Conservation (phyloP, 2,888 invertebrate genomes). For the Troides helena region DNA sequence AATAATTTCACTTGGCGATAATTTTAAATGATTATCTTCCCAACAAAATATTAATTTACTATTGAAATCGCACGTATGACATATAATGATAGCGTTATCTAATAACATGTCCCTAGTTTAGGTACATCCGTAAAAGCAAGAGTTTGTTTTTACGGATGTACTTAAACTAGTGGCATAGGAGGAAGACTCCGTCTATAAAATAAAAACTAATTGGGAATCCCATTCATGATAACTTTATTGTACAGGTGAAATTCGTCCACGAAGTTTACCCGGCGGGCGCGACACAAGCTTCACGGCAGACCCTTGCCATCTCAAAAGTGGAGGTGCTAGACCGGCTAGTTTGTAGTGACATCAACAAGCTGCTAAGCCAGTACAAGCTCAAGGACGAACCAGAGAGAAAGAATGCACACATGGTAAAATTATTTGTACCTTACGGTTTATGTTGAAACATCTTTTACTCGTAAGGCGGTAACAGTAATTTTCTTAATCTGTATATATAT, state of each 20-base stretch:
- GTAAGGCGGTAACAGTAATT: no score
- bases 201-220: not conserved
- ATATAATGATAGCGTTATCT: no score
- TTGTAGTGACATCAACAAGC: slow-evolving; percentile 95
- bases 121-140: no score
- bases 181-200: not conserved
- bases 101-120: no score
- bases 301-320: slow-evolving; percentile 91
- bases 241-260: slow-evolving; percentile 88
- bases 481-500: no score
- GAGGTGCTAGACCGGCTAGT: slow-evolving; percentile 93
- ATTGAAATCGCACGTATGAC: no score
- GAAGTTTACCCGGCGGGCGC: slow-evolving; percentile 91
- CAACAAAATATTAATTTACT: no score
- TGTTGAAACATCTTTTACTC: not conserved
- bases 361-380: slow-evolving; percentile 93
- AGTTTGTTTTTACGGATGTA: no score
- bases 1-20: no score
- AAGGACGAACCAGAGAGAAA: slow-evolving; percentile 89
- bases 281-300: slow-evolving; percentile 89
- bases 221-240: not conserved
- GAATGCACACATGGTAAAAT: slow-evolving; percentile 91
- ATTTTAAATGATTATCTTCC: no score
- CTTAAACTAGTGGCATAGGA: no score
- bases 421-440: not conserved